Percentiles rank a stretch among this genome's conserved stretches.
These are phyloP conservation scores for Antennarius striatus DNA, from an alignment of 2,113 vertebrate genomes.

Conservation along the genomic window DNA sequence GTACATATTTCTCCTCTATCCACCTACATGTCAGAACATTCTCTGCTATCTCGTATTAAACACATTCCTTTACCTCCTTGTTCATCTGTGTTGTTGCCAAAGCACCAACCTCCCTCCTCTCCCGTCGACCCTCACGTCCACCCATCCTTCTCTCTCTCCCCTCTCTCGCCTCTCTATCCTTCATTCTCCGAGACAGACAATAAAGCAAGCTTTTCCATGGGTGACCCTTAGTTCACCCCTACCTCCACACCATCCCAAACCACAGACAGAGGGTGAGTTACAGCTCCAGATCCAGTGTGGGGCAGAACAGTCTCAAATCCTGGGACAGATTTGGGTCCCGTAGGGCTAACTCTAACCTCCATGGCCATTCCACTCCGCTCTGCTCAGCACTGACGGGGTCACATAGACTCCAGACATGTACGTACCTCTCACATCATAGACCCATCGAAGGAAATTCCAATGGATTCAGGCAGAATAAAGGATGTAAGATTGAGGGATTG, in stretches of 20 bases:
- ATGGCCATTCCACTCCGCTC: slow-evolving; percentile 22
- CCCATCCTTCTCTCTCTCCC: slow-evolving; percentile 23
- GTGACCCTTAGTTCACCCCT: slow-evolving; percentile 78
- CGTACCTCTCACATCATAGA: slow-evolving; percentile 30
- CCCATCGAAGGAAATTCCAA: slow-evolving; percentile 44
- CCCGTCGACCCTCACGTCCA: slow-evolving; percentile 16
- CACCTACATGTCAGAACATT: slow-evolving; percentile 9
- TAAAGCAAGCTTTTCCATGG: slow-evolving; percentile 66
- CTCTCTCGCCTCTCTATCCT: slow-evolving; percentile 43
- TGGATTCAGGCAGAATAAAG: slow-evolving; percentile 26
- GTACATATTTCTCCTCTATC: background rate
- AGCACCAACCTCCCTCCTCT: slow-evolving; percentile 13
- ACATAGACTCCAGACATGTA: slow-evolving; percentile 54
- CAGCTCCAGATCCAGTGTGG: slow-evolving; percentile 49
- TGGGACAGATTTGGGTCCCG: slow-evolving; percentile 51
- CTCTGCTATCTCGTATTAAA: slow-evolving; percentile 16
- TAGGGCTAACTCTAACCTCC: slow-evolving; percentile 25
- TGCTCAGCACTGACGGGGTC: slow-evolving; percentile 47
- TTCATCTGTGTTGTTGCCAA: slow-evolving; percentile 6
- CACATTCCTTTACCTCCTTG: slow-evolving; percentile 11
- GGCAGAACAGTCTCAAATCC: slow-evolving; percentile 32
- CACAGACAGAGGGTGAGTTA: slow-evolving; percentile 70
- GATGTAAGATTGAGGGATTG: slow-evolving; percentile 5
- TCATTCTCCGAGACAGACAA: slow-evolving; percentile 64
- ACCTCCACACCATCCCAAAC: slow-evolving; percentile 67